These are phyloP conservation scores for Sebastes variabilis DNA, from an alignment of 2,797 vertebrate genomes.

Conservation along the genomic window DNA sequence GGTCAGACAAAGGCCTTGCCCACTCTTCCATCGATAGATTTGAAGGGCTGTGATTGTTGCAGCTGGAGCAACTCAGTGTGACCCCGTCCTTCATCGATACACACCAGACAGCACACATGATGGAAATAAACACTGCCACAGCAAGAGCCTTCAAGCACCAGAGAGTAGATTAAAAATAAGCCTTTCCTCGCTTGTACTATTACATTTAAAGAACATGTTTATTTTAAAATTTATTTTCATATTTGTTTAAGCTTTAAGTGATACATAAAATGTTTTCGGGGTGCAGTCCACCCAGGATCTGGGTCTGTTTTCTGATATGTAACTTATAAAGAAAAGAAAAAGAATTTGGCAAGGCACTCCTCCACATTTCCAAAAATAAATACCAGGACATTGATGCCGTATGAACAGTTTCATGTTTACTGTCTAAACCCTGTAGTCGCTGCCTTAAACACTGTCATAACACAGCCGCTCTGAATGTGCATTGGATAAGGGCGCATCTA, in stretches of 20 bases:
- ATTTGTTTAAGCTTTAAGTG: not conserved
- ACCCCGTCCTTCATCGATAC: constrained; percentile 28
- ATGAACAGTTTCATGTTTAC: not conserved
- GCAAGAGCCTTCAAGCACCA: not conserved
- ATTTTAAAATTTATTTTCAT: not conserved
- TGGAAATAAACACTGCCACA: constrained; percentile 11
- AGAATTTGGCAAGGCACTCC: not conserved
- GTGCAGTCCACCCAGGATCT: not conserved
- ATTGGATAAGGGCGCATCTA: constrained; percentile 1
- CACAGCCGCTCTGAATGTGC: constrained; percentile 20
- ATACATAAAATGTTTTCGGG: not conserved
- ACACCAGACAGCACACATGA: constrained; percentile 9
- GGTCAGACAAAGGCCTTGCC: constrained; percentile 37
- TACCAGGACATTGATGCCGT: not conserved
- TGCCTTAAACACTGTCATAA: not conserved
- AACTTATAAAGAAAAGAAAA: not conserved
- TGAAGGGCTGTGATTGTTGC: constrained; percentile 42
- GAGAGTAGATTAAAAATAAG: not conserved
- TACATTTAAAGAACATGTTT: not conserved
- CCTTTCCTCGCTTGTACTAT: not conserved
- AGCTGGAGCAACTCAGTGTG: constrained; percentile 17
- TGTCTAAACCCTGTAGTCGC: constrained; percentile 1
- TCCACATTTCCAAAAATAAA: constrained; percentile 9
- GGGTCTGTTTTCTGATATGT: not conserved
- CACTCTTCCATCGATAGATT: constrained; percentile 17